Base-by-base conservation (phyloP, 2,113 vertebrate genomes). In the Aldabrachelys gigantea region DNA sequence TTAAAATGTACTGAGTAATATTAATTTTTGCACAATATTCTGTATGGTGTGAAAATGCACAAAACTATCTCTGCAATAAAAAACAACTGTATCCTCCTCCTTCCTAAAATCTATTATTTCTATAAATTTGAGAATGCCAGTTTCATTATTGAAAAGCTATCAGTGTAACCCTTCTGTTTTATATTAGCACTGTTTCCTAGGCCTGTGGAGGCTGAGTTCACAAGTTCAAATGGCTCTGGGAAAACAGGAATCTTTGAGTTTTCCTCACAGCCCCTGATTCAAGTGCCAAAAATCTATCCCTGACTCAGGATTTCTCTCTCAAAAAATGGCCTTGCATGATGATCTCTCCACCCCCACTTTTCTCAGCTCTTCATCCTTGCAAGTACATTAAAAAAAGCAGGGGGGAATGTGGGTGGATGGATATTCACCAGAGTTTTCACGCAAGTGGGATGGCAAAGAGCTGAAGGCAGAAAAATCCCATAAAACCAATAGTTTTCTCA, bases 221-320 rank as follows among this genome's bases (percentile, higher is more conserved):
- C 31, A 38, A 87, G 72, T 2, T 4, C 79, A 38, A 53, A 3
- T 59, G 93, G n/a, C 85, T 41, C 50, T 1, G 75, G 38, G 41
- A 78, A 78, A 44, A 78, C 41, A 35, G 56, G 92, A 92, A 90
- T 3, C 5, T 87, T 87, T 75, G 82, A 95, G 87, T 62, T 92
- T 52, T 90, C 87, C 82, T 82, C 41, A 69, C 84, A 24, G 54
- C 1, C 10, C 29, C 95, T 21, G 19, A 38, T 21, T 88, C 56
- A 0, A 27, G 75, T 44, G 75, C 22, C 38, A 78, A 78, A 53
- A 88, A 78, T 91, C 41, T 62, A 88, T 92, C 89, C 88, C 90
- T 84, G 3, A 14, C 88, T 82, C 88, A 93, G 94, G 91, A 92
- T 97, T 95, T 86, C 88, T 90, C 44, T 4, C 49, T 14, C 56